These are phyloP conservation scores for Hippoglossus hippoglossus DNA, from an alignment of 2,797 vertebrate species.

Conservation along the genomic window DNA sequence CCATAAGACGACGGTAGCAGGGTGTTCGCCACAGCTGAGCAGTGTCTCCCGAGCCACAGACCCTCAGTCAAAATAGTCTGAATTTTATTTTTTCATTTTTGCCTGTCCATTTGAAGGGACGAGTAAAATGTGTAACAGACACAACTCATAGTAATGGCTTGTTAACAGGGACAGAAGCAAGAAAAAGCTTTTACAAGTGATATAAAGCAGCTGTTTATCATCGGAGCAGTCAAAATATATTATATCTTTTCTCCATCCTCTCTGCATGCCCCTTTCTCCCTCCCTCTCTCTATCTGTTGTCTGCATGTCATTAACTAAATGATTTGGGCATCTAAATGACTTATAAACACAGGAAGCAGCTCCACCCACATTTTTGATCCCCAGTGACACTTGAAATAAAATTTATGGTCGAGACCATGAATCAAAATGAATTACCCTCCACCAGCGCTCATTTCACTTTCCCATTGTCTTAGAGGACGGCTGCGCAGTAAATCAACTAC, in stretches of 20 bases:
- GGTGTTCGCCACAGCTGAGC: slow-evolving; percentile 12
- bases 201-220: slow-evolving; percentile 90
- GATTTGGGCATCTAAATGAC: slow-evolving; percentile 81
- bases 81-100: slow-evolving; percentile 9
- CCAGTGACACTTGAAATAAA: slow-evolving; percentile 66
- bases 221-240: slow-evolving; percentile 87
- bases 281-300: slow-evolving; percentile 34
- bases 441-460: slow-evolving; percentile 8
- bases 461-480: slow-evolving; percentile 16
- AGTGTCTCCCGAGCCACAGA: slow-evolving; percentile 2
- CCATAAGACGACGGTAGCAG: not conserved
- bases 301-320: slow-evolving; percentile 89
- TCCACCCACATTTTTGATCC: slow-evolving; percentile 6
- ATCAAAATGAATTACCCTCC: slow-evolving; percentile 28
- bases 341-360: slow-evolving; percentile 61
- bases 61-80: slow-evolving; percentile 47
- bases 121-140: slow-evolving; percentile 69
- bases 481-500: slow-evolving; percentile 13
- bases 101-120: slow-evolving; percentile 74
- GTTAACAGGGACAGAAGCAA: slow-evolving; percentile 89
- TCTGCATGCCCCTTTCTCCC: not conserved
- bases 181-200: slow-evolving; percentile 89
- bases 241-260: slow-evolving; percentile 69
- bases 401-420: slow-evolving; percentile 30
- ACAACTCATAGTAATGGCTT: slow-evolving; percentile 90